Percentiles rank a stretch among this genome's conserved stretches.
Conservation (phyloP, 2,888 invertebrate genomes). For the Piscicola geometra region DNA sequence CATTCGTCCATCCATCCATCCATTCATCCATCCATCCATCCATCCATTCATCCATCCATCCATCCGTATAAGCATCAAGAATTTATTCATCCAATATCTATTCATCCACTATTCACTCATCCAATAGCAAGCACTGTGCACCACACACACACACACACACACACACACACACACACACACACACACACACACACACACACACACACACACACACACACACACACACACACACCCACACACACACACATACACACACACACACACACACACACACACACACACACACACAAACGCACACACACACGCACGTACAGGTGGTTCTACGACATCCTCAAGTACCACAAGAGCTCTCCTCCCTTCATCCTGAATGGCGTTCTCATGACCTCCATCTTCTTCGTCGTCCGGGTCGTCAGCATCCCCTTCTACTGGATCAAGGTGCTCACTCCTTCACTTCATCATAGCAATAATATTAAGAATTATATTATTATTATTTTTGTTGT, state of each 20-base stretch:
- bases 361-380: slow-evolving; percentile 53
- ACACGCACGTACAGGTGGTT: slow-evolving; percentile 51
- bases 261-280: slow-evolving; percentile 22
- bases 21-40: no score
- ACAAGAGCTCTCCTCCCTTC: slow-evolving; percentile 47
- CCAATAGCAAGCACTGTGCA: no score
- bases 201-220: no score
- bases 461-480: not conserved
- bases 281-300: slow-evolving; percentile 16
- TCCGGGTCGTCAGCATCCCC: slow-evolving; percentile 51
- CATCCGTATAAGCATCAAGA: no score
- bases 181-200: no score
- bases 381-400: slow-evolving; percentile 52
- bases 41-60: no score
- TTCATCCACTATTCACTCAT: no score
- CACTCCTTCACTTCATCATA: not conserved
- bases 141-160: no score
- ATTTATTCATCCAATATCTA: no score
- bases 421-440: slow-evolving; percentile 51
- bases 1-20: not conserved
- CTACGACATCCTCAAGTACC: slow-evolving; percentile 48
- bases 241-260: not conserved
- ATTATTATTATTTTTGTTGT: not conserved
- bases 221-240: no score
- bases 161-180: no score